Evolutionary conservation across 2,113 vertebrate genomes (phyloP), one percentile per base, ranked within the genome.

Genomic region (Junco hyemalis): DNA sequence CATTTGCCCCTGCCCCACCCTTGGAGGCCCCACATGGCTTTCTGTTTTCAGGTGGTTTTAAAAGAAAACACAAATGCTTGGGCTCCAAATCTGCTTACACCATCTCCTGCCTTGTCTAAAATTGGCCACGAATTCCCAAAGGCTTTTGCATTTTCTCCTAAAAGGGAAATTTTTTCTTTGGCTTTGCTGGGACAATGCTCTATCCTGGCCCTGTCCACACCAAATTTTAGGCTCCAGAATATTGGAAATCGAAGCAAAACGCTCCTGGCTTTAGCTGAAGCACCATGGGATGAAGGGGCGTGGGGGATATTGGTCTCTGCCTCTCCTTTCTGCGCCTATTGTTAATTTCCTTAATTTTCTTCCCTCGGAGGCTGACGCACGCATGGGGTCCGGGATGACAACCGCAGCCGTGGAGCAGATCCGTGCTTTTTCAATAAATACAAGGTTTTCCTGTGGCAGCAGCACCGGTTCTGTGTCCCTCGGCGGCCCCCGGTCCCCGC

Each of bases 211-310:
- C 68, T 21, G 33, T 5, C 12, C 25, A 19, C 12, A 7, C 14
- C 25, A 13, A 14, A 17, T 20, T 19, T 38, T 1, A 12, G 10
- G 44, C 45, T 33, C 35, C 22, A 12, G 12, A 38, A 35, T 6
- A 10, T 18, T 18, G 38, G 23, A 33, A 40, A 50, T 2, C 5
- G 44, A 11, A 26, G 21, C 21, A 29, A 48, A 47, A 2, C 24
- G 13, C 22, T 3, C 14, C 15, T 12, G 23, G 31, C 20, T 82
- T 31, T 12, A 25, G 17, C 19, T 11, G 8, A 9, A 40, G 63
- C 20, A 5, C 57, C 1, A 1, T 2, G 35, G 44, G 22, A 9
- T n/a, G 26, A 26, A 33, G 21, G 50, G 33, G 2, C 2, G 9
- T 29, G 10, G 3, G 8, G 64, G 17, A 1, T 10, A 16, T 24